Conservation (phyloP, 2,888 invertebrate genomes). For the Agrilus cyanescens region DNA sequence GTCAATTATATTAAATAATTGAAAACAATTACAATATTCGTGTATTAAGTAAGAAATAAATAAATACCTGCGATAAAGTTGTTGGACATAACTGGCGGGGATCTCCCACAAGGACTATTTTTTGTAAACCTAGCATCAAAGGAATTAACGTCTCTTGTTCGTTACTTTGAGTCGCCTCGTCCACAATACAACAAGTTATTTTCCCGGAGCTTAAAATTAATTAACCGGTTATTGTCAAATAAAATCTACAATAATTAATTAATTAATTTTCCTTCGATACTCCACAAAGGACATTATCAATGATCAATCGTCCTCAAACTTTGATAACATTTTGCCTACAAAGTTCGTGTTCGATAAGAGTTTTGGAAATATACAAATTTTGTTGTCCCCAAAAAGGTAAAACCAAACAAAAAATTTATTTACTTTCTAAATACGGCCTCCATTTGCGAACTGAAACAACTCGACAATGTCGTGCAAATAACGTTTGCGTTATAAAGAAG, state of each 20-base stretch:
- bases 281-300: too few relatives aligned
- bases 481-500: conserved; percentile 50
- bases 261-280: too few relatives aligned
- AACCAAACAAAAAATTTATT: too few relatives aligned
- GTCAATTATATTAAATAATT: conserved; percentile 5
- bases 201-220: conserved; percentile 10
- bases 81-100: conserved; percentile 76
- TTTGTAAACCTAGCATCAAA: conserved; percentile 59
- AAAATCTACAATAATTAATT: not conserved
- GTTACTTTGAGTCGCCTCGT: conserved; percentile 79
- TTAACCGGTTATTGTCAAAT: not conserved
- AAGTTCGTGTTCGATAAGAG: too few relatives aligned
- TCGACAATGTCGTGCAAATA: conserved; percentile 59
- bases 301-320: too few relatives aligned
- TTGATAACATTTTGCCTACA: too few relatives aligned
- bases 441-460: conserved; percentile 27
- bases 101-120: conserved; percentile 76
- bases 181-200: conserved; percentile 62
- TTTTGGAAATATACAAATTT: too few relatives aligned
- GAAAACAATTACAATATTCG: not conserved
- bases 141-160: conserved; percentile 77
- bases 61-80: conserved; percentile 55
- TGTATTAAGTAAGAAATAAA: not conserved
- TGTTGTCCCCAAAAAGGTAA: too few relatives aligned
- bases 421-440: conserved; percentile 23